Evolutionary conservation across 1,140 invertebrate species (phyloP), one percentile per base, ranked within the genome.

Genomic region (Triops cancriformis): DNA sequence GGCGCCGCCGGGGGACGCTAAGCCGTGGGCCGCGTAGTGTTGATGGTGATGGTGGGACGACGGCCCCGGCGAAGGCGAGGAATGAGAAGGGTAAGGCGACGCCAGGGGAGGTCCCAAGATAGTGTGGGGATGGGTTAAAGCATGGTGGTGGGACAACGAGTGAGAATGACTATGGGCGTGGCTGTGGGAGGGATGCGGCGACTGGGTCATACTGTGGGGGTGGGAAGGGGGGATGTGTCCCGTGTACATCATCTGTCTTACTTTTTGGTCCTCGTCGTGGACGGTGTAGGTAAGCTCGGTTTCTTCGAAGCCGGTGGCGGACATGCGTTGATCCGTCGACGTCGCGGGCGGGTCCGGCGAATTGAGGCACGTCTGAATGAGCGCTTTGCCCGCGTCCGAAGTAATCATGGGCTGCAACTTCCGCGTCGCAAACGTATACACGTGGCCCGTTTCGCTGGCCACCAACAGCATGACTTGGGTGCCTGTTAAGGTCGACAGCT

Each of bases 391-490:
- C 77, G 96, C 95, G 83, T 99, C 98, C 81, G 95, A 98, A 18
- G 96, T 98, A 84, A 99, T 99, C 97, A 99, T 99, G 74, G 98
- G 98, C 85, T 99, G 97, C 72, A 99, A 88, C 86, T 99, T 99
- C 77, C 96, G 89, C 73, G 98, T 99, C 42, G 98, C 98, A 88
- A 99, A 99, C 74, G 98, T 99, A 87, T 99, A 99, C 81, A 99
- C 98, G 87, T 99, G 98, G 5, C 98, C 96, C 14, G 95, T 98
- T 85, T 98, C 96, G 43, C 94, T 96, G 41, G 95, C 96, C 77
- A 98, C 96, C 82, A 98, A 86, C 76, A 98, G 86, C 95, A 97
- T 98, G 84, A 99, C 97, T 88, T 99, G 97, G 14, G 98, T 99
- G 18, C 98, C 98, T 73, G 98, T 99, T 85, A 99, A 85, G 77